Conservation (phyloP, 2,888 invertebrate genomes). For the Pyrocoelia pectoralis region DNA sequence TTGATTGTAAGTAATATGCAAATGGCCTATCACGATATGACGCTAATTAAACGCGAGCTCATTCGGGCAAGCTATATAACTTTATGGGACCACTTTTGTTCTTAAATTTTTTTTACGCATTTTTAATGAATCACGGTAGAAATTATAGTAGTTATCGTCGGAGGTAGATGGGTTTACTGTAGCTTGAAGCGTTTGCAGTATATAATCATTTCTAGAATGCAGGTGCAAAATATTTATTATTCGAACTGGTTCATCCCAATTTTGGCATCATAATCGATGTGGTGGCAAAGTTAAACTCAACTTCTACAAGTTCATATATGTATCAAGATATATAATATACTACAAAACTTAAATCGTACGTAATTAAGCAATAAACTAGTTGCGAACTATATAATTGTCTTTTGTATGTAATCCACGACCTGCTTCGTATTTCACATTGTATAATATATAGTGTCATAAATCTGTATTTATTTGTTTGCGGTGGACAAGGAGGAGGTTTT, state of each 20-base stretch:
- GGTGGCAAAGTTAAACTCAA: conserved; percentile 1
- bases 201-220: not conserved
- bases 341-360: conserved; percentile 18
- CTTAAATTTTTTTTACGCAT: not conserved
- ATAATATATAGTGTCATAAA: not conserved
- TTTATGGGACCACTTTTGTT: conserved; percentile 1
- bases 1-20: not conserved
- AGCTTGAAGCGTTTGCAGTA: not conserved
- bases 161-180: not conserved
- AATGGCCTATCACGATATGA: not conserved
- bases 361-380: conserved; percentile 30
- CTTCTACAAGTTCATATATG: conserved; percentile 5
- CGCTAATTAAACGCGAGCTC: not conserved
- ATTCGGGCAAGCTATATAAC: not conserved
- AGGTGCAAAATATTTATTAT: not conserved
- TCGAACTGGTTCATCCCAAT: not conserved
- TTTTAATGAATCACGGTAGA: not conserved
- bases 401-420: conserved; percentile 24
- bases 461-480: conserved; percentile 4
- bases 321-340: too few species aligned
- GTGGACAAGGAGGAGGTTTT: not conserved
- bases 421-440: conserved; percentile 16
- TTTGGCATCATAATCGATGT: too few species aligned
- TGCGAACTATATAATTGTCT: conserved; percentile 28
- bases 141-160: not conserved